Percentiles rank a stretch among this genome's conserved stretches.
Evolutionary conservation across 2,113 vertebrate species (phyloP).

Genomic region (Muntiacus reevesi): DNA sequence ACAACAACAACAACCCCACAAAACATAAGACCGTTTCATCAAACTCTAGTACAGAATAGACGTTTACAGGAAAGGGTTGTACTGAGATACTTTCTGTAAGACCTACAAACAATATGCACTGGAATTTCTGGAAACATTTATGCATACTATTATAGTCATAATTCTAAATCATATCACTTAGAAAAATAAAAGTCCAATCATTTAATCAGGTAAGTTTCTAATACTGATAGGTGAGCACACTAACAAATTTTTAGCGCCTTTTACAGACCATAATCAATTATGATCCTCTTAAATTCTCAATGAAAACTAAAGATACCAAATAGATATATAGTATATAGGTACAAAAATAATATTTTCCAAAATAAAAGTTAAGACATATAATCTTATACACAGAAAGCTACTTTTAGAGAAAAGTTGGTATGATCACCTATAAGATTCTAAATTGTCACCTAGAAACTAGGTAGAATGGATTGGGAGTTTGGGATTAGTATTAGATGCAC

Average conservation of each 20-base stretch:
- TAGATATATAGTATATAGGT: neutral
- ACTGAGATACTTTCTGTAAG: neutral
- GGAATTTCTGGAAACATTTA: neutral
- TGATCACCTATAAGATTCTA: neutral
- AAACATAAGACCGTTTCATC: neutral
- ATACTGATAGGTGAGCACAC: neutral
- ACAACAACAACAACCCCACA: neutral
- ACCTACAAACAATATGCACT: neutral
- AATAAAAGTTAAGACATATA: neutral
- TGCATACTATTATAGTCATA: neutral
- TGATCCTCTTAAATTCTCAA: slow-evolving; percentile 7
- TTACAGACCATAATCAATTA: neutral
- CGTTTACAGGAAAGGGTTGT: neutral
- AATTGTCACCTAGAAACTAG: neutral
- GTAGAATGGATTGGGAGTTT: neutral
- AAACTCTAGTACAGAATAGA: neutral
- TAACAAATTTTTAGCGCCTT: neutral
- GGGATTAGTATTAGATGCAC: neutral
- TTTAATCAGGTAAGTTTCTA: neutral
- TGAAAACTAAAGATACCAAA: neutral
- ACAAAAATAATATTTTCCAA: neutral
- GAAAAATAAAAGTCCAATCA: neutral
- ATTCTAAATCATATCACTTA: neutral
- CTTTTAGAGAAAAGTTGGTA: neutral
- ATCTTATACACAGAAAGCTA: neutral